phyloP scores from a whole-genome alignment of 2,113 vertebrate genomes.

The Rhynchomys soricoides region DNA sequence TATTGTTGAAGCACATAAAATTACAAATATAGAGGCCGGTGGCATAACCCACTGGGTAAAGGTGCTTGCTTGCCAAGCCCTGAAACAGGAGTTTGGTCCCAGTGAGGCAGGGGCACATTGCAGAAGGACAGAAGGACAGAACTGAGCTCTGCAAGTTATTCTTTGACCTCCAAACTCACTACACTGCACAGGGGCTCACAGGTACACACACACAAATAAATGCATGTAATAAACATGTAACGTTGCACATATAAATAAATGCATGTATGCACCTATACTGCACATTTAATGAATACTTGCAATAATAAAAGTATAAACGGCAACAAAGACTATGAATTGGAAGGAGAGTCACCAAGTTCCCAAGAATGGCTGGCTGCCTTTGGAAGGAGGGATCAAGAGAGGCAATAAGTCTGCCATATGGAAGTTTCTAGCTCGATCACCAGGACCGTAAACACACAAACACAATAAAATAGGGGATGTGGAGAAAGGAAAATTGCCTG shows the following conservation, averaged over 20 bases:
- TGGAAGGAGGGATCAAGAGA: not conserved
- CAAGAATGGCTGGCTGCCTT: not conserved
- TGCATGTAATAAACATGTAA: not conserved
- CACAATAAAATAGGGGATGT: not conserved
- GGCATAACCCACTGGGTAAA: not conserved
- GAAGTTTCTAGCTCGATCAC: not conserved
- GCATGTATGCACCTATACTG: not conserved
- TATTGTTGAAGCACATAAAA: constrained; percentile 29
- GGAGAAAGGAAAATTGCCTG: not conserved
- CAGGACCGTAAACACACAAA: not conserved
- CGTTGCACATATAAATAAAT: not conserved
- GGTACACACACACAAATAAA: not conserved
- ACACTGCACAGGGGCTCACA: not conserved
- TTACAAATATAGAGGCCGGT: not conserved
- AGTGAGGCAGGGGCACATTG: not conserved
- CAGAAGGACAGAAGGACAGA: not conserved
- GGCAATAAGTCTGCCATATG: not conserved
- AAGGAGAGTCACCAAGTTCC: not conserved
- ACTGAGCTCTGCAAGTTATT: not conserved
- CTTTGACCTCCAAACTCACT: not conserved
- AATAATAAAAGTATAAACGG: constrained; percentile 20
- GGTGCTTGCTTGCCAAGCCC: not conserved
- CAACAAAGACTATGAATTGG: not conserved
- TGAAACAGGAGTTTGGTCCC: not conserved
- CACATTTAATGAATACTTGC: not conserved